Evolutionary conservation across 2,888 invertebrate genomes (phyloP).

Genomic region (Tipula lateralis): DNA sequence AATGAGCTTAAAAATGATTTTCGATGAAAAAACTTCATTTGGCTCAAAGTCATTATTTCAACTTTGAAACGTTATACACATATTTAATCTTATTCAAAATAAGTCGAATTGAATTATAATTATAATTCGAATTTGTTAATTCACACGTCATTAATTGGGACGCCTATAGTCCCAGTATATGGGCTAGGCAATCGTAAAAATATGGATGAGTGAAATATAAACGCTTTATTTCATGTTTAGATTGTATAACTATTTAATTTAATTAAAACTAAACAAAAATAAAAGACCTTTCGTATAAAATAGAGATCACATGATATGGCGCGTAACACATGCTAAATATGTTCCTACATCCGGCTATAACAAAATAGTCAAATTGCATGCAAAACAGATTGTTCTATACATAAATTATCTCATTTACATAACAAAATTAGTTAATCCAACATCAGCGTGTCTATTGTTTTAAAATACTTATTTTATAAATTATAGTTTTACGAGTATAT

Average conservation of each 20-base stretch:
- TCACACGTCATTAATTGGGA: no score
- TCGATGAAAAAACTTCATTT: no score
- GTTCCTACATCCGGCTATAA: background rate
- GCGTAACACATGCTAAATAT: background rate
- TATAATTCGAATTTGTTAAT: no score
- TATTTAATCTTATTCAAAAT: no score
- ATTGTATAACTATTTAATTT: background rate
- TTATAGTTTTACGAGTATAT: background rate
- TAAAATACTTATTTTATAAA: background rate
- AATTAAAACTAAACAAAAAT: background rate
- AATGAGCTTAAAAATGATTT: no score
- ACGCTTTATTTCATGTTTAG: background rate
- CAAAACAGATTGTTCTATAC: background rate
- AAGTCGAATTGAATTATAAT: no score
- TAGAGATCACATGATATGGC: background rate
- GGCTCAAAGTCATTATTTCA: no score
- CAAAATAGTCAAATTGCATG: conserved; percentile 2
- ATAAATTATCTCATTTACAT: background rate
- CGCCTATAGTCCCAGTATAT: no score
- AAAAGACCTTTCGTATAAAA: background rate
- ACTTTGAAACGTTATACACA: no score
- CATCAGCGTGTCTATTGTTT: background rate
- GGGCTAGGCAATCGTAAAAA: no score
- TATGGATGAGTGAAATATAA: no score
- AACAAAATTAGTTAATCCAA: background rate